Evolutionary conservation across 2,113 vertebrate genomes (phyloP).

Genomic region (Malurus alboscapulatus): DNA sequence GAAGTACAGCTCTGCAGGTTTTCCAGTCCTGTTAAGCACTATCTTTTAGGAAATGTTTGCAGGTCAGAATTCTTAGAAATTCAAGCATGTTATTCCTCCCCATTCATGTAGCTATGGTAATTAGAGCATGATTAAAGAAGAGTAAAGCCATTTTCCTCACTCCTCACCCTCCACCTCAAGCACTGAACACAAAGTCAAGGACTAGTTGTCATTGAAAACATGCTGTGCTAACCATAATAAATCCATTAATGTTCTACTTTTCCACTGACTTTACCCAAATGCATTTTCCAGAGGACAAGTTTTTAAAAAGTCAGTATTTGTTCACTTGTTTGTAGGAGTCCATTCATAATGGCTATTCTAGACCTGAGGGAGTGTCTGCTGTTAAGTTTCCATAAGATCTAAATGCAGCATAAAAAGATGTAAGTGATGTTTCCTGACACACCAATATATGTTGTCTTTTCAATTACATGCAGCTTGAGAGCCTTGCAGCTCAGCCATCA

Average conservation of each 20-base stretch:
- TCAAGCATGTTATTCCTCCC: background rate
- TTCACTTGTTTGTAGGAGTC: background rate
- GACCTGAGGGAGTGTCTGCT: background rate
- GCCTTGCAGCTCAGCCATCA: background rate
- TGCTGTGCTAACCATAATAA: background rate
- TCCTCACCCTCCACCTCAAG: background rate
- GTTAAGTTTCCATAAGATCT: background rate
- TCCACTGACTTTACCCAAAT: background rate
- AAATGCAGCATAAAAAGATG: conserved; percentile 6
- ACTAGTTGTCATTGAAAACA: background rate
- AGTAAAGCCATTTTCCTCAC: background rate
- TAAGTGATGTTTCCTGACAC: conserved; percentile 26
- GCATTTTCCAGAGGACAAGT: background rate
- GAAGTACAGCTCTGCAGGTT: background rate
- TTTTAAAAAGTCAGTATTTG: background rate
- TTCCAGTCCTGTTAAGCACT: background rate
- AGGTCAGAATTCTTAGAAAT: background rate
- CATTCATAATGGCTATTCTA: background rate
- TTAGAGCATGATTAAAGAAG: background rate
- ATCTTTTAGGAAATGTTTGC: background rate
- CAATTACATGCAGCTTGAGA: background rate
- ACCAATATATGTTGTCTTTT: conserved; percentile 33
- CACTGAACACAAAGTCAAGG: background rate
- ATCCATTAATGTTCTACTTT: background rate
- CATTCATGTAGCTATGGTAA: background rate